Percentiles rank a stretch among this genome's conserved stretches.
These are phyloP conservation scores for Syncerus caffer DNA, from an alignment of 2,797 vertebrate genomes.

Conservation along the genomic window DNA sequence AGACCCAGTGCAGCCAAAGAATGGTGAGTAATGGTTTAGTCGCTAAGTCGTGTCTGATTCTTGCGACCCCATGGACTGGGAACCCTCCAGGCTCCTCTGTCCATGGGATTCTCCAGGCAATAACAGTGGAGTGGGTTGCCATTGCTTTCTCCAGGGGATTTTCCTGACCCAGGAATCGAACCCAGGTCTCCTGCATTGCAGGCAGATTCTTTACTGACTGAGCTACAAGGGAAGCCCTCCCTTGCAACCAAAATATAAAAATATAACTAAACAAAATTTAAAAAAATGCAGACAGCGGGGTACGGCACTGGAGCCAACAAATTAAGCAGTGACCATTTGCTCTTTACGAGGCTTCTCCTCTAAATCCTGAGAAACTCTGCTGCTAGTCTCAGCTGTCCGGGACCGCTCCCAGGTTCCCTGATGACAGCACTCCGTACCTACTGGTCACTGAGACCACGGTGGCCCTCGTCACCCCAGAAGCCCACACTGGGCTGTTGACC, in stretches of 20 bases:
- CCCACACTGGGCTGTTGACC: neutral
- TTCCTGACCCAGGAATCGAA: neutral
- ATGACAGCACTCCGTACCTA: accelerated
- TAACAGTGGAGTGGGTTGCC: neutral
- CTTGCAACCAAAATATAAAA: neutral
- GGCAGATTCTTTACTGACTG: neutral
- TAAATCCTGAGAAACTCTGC: neutral
- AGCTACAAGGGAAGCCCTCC: neutral
- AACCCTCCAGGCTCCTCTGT: neutral
- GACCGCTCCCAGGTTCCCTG: neutral
- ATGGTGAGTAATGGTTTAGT: neutral
- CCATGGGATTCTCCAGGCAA: neutral
- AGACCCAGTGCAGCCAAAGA: neutral
- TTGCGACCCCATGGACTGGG: neutral
- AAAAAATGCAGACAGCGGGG: neutral
- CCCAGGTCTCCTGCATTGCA: neutral
- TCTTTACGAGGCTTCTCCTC: neutral
- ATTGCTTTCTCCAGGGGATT: neutral
- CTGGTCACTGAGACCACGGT: accelerated
- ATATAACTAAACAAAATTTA: neutral
- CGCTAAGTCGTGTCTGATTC: neutral
- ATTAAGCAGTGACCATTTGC: neutral
- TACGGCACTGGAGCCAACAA: neutral
- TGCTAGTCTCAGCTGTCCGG: neutral
- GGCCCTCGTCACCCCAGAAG: accelerated